These are phyloP conservation scores for Clarias laeviceps DNA, from an alignment of 2,797 vertebrate species.

Conservation along the genomic window DNA sequence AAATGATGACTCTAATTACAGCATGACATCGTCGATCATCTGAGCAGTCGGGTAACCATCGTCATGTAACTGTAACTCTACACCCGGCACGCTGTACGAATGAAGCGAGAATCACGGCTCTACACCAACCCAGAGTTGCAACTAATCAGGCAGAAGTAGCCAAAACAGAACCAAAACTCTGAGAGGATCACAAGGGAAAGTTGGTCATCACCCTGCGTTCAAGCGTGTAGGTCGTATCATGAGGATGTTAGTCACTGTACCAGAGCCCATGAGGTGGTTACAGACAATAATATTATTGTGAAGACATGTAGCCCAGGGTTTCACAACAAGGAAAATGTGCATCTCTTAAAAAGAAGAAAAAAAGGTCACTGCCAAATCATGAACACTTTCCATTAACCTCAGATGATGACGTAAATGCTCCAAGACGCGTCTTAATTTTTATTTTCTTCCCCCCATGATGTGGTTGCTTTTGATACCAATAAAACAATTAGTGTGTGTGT, in stretches of 20 bases:
- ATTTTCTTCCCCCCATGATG: not conserved
- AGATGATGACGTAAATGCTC: constrained; percentile 5
- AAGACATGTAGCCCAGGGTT: not conserved
- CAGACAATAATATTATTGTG: constrained; percentile 27
- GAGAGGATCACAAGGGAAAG: constrained; percentile 45
- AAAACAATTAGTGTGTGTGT: constrained; percentile 20
- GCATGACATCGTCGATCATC: not conserved
- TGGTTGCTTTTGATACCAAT: constrained; percentile 42
- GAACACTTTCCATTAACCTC: constrained; percentile 36
- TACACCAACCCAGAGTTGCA: not conserved
- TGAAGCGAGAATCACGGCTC: not conserved
- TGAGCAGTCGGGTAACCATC: not conserved
- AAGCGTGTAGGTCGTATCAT: constrained; percentile 52
- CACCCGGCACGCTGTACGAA: not conserved
- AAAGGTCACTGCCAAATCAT: constrained; percentile 26
- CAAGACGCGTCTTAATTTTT: not conserved
- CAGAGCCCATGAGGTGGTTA: constrained; percentile 14
- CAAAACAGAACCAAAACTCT: constrained; percentile 44
- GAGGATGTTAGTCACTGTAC: constrained; percentile 44
- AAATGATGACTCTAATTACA: not conserved
- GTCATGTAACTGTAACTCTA: not conserved
- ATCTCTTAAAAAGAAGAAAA: constrained; percentile 1
- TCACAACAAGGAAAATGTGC: constrained; percentile 42
- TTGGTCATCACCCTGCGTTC: constrained; percentile 35
- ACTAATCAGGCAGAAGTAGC: not conserved